Evolutionary conservation across 1,140 invertebrate species (phyloP).

Genomic region (Rhyzopertha dominica): DNA sequence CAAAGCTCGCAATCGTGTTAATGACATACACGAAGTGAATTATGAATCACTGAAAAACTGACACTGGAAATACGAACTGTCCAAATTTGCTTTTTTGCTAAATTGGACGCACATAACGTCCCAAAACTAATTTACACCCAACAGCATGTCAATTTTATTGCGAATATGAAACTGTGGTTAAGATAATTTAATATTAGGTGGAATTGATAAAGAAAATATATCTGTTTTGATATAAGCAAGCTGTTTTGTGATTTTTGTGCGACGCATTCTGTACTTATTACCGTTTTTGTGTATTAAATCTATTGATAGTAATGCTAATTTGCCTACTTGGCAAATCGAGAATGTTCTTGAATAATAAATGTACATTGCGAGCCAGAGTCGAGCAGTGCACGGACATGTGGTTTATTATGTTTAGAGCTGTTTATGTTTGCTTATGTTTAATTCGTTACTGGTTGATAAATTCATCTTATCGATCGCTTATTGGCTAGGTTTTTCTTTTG

Average conservation of each 20-base stretch:
- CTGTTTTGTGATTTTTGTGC: conserved; percentile 1
- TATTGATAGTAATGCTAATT: neutral
- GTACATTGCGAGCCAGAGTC: conserved; percentile 13
- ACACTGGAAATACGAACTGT: no score
- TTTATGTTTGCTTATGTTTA: neutral
- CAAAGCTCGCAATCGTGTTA: no score
- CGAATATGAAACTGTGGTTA: neutral
- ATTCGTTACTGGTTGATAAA: neutral
- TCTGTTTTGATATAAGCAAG: neutral
- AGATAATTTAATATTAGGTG: neutral
- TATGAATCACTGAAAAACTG: no score
- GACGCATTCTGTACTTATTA: neutral
- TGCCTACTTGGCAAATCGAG: neutral
- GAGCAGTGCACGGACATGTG: neutral
- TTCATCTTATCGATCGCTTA: neutral
- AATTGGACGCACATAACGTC: neutral
- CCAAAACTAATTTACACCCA: conserved; percentile 6
- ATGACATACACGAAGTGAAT: no score
- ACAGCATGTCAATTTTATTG: conserved; percentile 6
- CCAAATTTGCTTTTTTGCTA: no score
- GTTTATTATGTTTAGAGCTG: neutral
- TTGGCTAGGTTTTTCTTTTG: neutral
- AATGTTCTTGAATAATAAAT: conserved; percentile 3
- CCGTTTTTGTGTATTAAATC: neutral
- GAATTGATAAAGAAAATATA: neutral